Evolutionary conservation across 1,140 invertebrate genomes (phyloP), one percentile per base, ranked within the genome.

Genomic region (Danaus plexippus): DNA sequence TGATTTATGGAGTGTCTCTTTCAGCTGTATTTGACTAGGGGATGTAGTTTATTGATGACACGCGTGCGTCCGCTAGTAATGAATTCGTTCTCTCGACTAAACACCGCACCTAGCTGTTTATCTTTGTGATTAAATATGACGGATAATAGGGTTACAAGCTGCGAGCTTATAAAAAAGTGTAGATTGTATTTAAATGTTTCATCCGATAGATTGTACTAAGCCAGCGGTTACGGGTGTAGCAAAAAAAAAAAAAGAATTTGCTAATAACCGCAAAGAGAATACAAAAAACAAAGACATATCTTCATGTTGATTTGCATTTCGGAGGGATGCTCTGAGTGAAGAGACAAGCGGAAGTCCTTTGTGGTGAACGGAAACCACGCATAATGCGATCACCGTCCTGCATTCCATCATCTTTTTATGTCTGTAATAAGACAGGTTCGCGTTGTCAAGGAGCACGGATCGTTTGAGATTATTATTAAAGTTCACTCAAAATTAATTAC

Each of bases 1-100:
- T 85, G 83, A 86, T 86, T 82, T 82, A 86, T 86, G 71, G 75
- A 68, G 67, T 82, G 81, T 85, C 83, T 79, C 69, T 75, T 75
- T 73, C 83, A 86, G 73, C 67, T 77, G 75, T 74, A 77, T 80
- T 83, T 80, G 79, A 63, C 57, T 70, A 66, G 77, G 65, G 78
- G 77, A 72, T 63, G 69, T 66, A 65, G 59, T 77, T 75, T 81
- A 84, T 84, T 77, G 77, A 82, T 77, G 80, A 77, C 80, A 81
- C 78, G 80, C 73, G 81, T 63, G 47, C 58, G 56, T 69, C 65
- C 54, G 54, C 57, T 52, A 55, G 64, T 63, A 66, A 69, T 64
- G 63, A 67, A 72, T 77, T 70, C 66, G 67, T 69, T 75, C 70
- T 63, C 66, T 74, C 69, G 57, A 59, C 62, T 69, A 67, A 71